phyloP scores from a whole-genome alignment of 2,888 invertebrate genomes.

The Tridacna gigas region DNA sequence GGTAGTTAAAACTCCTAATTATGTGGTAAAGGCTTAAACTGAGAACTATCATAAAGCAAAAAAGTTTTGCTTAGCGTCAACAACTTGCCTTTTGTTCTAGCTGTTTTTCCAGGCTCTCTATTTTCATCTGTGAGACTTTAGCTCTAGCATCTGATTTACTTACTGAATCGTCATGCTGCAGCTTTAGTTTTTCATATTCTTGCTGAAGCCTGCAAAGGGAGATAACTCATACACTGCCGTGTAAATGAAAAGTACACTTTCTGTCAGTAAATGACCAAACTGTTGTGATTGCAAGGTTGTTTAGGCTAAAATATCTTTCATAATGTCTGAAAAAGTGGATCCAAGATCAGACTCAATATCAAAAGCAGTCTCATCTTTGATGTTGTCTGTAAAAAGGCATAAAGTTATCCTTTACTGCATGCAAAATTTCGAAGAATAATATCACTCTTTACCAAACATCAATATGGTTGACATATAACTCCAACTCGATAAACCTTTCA shows the following conservation, averaged over 20 bases:
- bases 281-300: neutral
- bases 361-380: too few relatives aligned
- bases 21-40: too few relatives aligned
- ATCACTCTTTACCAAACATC: neutral
- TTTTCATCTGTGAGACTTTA: slow-evolving; percentile 94
- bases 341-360: too few relatives aligned
- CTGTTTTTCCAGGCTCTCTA: slow-evolving; percentile 92
- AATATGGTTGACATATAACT: neutral
- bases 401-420: neutral
- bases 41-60: too few relatives aligned
- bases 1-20: too few relatives aligned
- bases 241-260: too few relatives aligned
- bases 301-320: neutral
- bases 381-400: too few relatives aligned
- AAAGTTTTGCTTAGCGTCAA: too few relatives aligned
- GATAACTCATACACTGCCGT: neutral
- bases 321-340: too few relatives aligned
- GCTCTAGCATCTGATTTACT: slow-evolving; percentile 94
- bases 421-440: neutral
- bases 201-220: slow-evolving; percentile 89
- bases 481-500: too few relatives aligned
- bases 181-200: slow-evolving; percentile 90
- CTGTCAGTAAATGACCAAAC: too few relatives aligned
- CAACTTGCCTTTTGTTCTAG: slow-evolving; percentile 91
- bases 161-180: slow-evolving; percentile 91